Base-by-base conservation (phyloP, 2,888 invertebrate genomes). In the Sesamia inferens region DNA sequence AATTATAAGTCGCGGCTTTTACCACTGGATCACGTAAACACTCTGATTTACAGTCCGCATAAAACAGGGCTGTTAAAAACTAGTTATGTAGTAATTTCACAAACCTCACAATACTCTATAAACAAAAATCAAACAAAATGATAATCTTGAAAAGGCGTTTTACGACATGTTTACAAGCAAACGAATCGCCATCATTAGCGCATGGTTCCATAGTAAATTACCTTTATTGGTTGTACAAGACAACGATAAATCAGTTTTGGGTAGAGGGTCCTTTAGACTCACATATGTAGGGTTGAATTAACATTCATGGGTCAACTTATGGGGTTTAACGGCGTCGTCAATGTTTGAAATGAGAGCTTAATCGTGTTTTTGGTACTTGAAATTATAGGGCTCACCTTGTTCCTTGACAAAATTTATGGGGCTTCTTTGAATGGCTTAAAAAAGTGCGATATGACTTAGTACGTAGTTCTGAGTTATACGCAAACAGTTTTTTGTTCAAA, bases 261-360 rank as follows among this genome's bases (percentile, higher is more conserved):
- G 65, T 68, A 69, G 76, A 72, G 85, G 90, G 89, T 88, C 82
- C 82, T 76, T 87, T 88, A 85, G 85, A 86, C 80, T 83, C 51
- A 76, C 22, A 71, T 80, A 82, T 78, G 67, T 77, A 85, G 89
- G 86, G 88, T 90, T 87, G 83, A 82, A 88, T 90, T 91, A 88
- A 87, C 86, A 91, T 91, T 91, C 89, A 91, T 91, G 85, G 82
- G 82, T 68, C 78, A 78, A 63, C 67, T 71, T 68, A 70, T 69
- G 61, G 79, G 75, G 81, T 84, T 90, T 90, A 88, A 89, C 82
- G 85, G 81, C 79, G 82, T 87, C 89, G 89, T 91, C 87, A 90
- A 89, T 85, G 90, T 92, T 90, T 92, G 85, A 91, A 91, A 91
- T 87, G 83, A 88, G 89, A 83, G 67, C 82, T 84, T 88, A 85